phyloP scores from a whole-genome alignment of 2,113 vertebrate genomes.

The Corythaixoides concolor region DNA sequence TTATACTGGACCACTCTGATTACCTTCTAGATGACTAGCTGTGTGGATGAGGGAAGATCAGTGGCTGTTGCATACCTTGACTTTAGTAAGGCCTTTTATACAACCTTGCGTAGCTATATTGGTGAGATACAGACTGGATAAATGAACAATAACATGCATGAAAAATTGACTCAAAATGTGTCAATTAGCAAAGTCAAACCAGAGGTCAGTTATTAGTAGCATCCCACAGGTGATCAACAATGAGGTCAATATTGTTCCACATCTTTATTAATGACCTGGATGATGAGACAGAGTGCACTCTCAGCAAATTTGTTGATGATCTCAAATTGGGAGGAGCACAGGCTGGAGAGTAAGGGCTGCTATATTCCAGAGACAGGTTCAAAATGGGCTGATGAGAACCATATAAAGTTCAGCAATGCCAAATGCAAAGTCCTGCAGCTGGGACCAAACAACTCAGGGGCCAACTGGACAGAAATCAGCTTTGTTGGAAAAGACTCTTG shows the following conservation, averaged over 20 bases:
- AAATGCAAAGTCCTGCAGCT: neutral
- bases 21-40: neutral
- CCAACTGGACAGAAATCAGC: neutral
- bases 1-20: neutral
- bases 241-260: neutral
- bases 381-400: neutral
- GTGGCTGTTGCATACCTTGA: neutral
- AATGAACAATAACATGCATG: neutral
- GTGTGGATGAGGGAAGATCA: neutral
- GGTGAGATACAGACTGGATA: neutral
- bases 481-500: neutral
- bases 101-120: neutral
- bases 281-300: neutral
- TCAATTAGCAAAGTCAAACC: neutral
- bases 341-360: neutral
- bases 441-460: neutral
- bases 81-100: neutral
- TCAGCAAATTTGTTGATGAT: neutral
- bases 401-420: neutral
- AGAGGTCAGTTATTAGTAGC: neutral
- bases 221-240: neutral
- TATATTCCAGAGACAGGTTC: neutral
- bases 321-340: neutral
- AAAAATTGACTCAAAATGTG: neutral
- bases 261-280: neutral